Evolutionary conservation across 1,140 invertebrate species (phyloP).

Genomic region (Neodiprion virginianus): DNA sequence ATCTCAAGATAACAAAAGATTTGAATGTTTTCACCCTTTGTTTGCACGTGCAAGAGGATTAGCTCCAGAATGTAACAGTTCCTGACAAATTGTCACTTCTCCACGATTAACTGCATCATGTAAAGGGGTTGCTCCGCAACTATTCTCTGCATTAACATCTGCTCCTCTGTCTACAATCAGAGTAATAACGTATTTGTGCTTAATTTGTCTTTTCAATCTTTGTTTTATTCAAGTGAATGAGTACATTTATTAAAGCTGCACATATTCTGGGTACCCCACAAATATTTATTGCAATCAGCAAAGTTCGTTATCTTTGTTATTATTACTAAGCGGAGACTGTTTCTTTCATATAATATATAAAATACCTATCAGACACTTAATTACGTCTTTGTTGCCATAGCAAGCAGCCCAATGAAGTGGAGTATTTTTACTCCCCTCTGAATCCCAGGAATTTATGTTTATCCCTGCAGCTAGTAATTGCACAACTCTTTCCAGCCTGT

Average conservation of each 20-base stretch:
- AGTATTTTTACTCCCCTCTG: constrained; percentile 67
- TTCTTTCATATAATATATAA: not conserved
- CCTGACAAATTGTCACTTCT: constrained; percentile 64
- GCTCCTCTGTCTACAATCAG: constrained; percentile 60
- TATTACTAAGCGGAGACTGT: not conserved
- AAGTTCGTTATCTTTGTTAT: not conserved
- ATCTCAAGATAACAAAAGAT: too few species aligned
- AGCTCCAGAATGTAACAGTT: constrained; percentile 65
- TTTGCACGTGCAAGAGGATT: constrained; percentile 64
- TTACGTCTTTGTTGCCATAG: constrained; percentile 66
- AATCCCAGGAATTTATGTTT: constrained; percentile 67
- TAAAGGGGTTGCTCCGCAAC: constrained; percentile 67
- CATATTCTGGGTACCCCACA: too few species aligned
- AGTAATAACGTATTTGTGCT: too few species aligned
- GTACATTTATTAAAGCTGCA: too few species aligned
- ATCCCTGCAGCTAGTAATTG: constrained; percentile 65
- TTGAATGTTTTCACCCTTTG: constrained; percentile 58
- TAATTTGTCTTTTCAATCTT: too few species aligned
- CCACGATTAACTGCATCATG: constrained; percentile 70
- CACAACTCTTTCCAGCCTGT: constrained; percentile 58
- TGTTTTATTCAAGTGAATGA: constrained; percentile 5
- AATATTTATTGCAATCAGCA: too few species aligned
- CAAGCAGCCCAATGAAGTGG: constrained; percentile 73
- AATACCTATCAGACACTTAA: constrained; percentile 67
- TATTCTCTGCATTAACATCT: constrained; percentile 65